Evolutionary conservation across 2,113 vertebrate genomes (phyloP).

Genomic region (Rhadina sibilatrix): DNA sequence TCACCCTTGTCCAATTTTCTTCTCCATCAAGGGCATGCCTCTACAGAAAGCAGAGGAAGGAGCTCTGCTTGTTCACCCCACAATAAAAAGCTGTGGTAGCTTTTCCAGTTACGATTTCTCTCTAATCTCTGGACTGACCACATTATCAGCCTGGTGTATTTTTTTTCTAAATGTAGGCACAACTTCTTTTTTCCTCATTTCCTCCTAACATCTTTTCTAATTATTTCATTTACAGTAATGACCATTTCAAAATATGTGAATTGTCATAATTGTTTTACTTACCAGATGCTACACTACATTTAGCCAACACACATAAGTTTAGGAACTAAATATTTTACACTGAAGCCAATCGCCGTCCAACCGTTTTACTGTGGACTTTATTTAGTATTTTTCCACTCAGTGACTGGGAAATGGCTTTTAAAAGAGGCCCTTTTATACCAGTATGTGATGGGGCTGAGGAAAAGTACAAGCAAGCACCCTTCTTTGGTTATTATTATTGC

Average conservation of each 20-base stretch:
- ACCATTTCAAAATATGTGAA: neutral
- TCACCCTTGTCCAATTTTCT: neutral
- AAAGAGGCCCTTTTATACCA: neutral
- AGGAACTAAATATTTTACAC: neutral
- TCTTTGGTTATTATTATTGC: neutral
- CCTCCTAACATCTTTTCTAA: neutral
- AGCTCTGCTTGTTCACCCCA: neutral
- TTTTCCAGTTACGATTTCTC: neutral
- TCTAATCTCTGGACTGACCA: neutral
- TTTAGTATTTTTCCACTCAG: neutral
- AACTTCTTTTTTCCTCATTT: neutral
- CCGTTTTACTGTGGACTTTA: neutral
- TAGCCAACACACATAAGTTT: neutral
- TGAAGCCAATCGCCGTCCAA: neutral
- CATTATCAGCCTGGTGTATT: neutral
- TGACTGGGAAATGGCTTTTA: neutral
- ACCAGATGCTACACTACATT: neutral
- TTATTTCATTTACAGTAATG: slow-evolving; percentile 5
- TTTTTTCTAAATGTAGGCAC: neutral
- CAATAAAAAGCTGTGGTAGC: neutral
- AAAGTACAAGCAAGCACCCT: neutral
- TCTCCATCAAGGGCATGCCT: neutral
- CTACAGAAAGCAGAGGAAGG: neutral
- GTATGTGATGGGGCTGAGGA: neutral
- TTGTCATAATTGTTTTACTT: neutral